Evolutionary conservation across 2,888 invertebrate species (phyloP).

Genomic region (Sesia apiformis): DNA sequence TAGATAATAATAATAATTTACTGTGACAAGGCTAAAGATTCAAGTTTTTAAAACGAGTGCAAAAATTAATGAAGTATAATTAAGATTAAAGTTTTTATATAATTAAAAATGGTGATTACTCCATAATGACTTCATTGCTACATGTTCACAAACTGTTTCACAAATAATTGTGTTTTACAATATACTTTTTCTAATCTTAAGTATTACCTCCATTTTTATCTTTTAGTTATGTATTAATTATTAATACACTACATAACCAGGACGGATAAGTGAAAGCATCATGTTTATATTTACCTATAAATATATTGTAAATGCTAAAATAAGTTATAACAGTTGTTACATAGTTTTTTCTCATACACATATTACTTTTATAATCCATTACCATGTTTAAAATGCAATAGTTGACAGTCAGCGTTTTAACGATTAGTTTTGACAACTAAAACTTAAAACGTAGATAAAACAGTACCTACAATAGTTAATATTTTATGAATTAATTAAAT

Average conservation of each 20-base stretch:
- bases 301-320: constrained; percentile 60
- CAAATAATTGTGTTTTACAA: constrained; percentile 34
- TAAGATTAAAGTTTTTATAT: too few species aligned
- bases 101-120: too few species aligned
- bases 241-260: constrained; percentile 3
- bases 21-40: too few species aligned
- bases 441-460: constrained; percentile 12
- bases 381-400: constrained; percentile 73
- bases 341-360: constrained; percentile 69
- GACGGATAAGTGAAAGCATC: constrained; percentile 9
- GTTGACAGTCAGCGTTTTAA: constrained; percentile 32
- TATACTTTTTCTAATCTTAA: constrained; percentile 39
- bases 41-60: too few species aligned
- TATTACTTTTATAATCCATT: constrained; percentile 67
- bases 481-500: constrained; percentile 40
- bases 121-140: neutral
- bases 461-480: constrained; percentile 65
- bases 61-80: too few species aligned
- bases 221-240: constrained; percentile 33
- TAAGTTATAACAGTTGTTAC: constrained; percentile 65
- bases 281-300: constrained; percentile 12
- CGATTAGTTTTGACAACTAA: constrained; percentile 7
- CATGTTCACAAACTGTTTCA: constrained; percentile 59
- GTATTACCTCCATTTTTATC: constrained; percentile 67
- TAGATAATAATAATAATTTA: too few species aligned